Evolutionary conservation across 2,888 invertebrate species (phyloP).

Genomic region (Tenthredo amoena): DNA sequence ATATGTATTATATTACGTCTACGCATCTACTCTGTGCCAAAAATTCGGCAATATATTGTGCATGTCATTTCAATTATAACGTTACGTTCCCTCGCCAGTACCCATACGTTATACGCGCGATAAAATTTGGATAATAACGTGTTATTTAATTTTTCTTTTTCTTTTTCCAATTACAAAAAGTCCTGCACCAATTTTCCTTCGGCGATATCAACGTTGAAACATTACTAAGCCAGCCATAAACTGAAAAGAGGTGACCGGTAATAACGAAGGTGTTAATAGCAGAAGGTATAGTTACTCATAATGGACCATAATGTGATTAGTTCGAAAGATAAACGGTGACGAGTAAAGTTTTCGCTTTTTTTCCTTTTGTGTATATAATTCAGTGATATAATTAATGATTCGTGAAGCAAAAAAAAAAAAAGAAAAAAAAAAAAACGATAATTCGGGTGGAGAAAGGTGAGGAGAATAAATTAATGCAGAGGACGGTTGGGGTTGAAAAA

Average conservation of each 20-base stretch:
- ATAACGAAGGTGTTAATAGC: slow-evolving; percentile 5
- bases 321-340: not conserved
- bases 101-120: not conserved
- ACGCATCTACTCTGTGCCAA: slow-evolving; percentile 38
- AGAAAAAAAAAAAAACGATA: not conserved
- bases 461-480: not conserved
- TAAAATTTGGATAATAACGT: not conserved
- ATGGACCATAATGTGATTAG: slow-evolving; percentile 35
- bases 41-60: slow-evolving; percentile 60
- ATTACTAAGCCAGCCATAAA: slow-evolving; percentile 9
- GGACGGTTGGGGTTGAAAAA: not conserved
- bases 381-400: slow-evolving; percentile 26
- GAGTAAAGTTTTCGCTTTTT: not conserved
- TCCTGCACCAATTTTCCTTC: not conserved
- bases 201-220: slow-evolving; percentile 8
- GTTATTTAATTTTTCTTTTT: not conserved
- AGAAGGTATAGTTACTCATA: not conserved
- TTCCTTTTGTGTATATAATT: slow-evolving; percentile 20
- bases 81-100: not conserved
- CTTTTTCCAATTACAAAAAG: not conserved
- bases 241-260: slow-evolving; percentile 35
- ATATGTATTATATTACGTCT: not conserved
- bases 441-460: not conserved
- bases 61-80: slow-evolving; percentile 61
- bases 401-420: not conserved